Evolutionary conservation across 2,113 vertebrate species (phyloP), one percentile per base, ranked within the genome.

Genomic region (Urocynchramus pylzowi): DNA sequence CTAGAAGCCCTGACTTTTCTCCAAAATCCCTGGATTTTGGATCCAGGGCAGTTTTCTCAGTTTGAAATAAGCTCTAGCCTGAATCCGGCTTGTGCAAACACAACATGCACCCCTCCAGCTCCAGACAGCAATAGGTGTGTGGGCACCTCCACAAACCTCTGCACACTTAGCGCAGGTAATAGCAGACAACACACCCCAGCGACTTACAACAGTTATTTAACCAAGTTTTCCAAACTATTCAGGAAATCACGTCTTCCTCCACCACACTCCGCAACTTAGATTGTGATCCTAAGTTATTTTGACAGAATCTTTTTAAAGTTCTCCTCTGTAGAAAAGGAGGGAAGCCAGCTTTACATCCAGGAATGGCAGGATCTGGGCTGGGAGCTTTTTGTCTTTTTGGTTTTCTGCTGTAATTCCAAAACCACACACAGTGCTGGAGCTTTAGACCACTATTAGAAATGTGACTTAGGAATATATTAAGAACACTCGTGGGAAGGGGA

Each of bases 371-470:
- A 79, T 65, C 84, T 70, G 87, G 68, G 94, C 91, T 91, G 26
- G 27, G 68, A 88, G 80, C 69, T 92, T 95, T 94, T 74, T 87
- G 87, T 77, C 90, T 95, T 94, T 95, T 95, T 28, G 94, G 93
- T 95, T 96, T 95, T 86, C 93, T 94, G 95, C 84, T 94, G 3
- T 96, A 96, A 98, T 97, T 98, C 96, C 89, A 93, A 98, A 98
- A 95, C 94, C 97, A 96, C 97, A 96, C 94, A 92, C 81, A 57
- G 84, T 0, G 85, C 67, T 13, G 11, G 77, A 97, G 82, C 73
- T 83, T 95, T 23, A 89, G 90, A 89, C 95, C 95, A 81, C 90
- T 96, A 87, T 91, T 97, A 97, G 96, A 96, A 97, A 98, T 30
- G 67, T 30, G 84, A 95, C 90, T 96, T 95, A 11, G n/a, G 91